phyloP scores from a whole-genome alignment of 2,797 vertebrate species.

The Neosilurus mollespiculum region DNA sequence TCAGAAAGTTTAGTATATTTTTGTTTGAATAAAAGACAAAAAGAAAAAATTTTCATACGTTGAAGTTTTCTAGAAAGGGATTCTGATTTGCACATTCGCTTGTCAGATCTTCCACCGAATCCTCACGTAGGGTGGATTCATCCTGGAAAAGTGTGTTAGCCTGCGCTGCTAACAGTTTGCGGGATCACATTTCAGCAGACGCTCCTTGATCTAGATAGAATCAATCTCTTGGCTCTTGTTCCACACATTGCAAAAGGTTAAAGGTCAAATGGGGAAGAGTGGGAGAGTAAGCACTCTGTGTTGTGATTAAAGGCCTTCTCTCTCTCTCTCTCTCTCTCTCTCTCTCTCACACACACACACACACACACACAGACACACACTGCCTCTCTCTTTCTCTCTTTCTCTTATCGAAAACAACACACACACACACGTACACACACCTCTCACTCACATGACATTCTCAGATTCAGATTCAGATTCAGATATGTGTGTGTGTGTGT shows the following conservation, averaged over 20 bases:
- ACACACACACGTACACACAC: constrained; percentile 14
- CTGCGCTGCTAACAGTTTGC: constrained; percentile 30
- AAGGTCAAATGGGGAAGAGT: constrained; percentile 45
- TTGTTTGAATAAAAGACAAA: background rate
- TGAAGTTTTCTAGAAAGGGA: background rate
- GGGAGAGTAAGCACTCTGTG: constrained; percentile 31
- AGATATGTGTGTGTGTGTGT: background rate
- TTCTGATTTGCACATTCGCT: background rate
- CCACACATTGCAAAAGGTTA: constrained; percentile 43
- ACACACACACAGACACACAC: too few relatives aligned
- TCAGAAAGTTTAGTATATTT: background rate
- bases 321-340: background rate
- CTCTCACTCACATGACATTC: background rate
- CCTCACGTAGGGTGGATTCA: too few relatives aligned
- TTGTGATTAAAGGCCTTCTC: constrained; percentile 15
- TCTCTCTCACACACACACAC: background rate
- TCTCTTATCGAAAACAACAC: background rate
- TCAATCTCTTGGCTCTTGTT: constrained; percentile 56
- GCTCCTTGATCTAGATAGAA: constrained; percentile 46
- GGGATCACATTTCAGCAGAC: constrained; percentile 24
- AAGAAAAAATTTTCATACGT: background rate
- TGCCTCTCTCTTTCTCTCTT: background rate
- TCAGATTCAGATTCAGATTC: too few relatives aligned
- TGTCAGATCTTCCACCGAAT: background rate
- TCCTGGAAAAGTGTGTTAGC: constrained; percentile 34